Base-by-base conservation (phyloP, 2,797 vertebrate genomes). In the Sebastes oblongus region DNA sequence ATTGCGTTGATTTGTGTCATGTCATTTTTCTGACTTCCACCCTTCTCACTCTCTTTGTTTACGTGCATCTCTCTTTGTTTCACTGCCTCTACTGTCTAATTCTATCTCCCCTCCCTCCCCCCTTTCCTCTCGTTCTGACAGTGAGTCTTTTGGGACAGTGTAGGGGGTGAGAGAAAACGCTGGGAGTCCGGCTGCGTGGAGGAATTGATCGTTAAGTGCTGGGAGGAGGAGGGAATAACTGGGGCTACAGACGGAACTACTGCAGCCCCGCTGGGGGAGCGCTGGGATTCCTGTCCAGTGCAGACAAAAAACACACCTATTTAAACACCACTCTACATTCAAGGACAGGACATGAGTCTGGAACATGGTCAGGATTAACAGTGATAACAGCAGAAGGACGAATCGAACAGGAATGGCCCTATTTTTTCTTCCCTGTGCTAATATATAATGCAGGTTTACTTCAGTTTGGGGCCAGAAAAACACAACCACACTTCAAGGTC, bases 141-240 rank as follows among this genome's bases (percentile, higher is more conserved):
- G 81, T 56, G 50, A 61, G 87, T 82, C 85, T 90, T 79, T 69
- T 32, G 87, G 88, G 88, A 89, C 6, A 32, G 39, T 46, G 77
- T 27, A n/a, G 59, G 22, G 76, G 62, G 50, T 62, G 73, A 78
- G 68, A 42, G 42, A 27, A 39, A 39, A 59, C 60, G 61, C 4
- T 5, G 39, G 24, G 59, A 78, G 62, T 81, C 75, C 14, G 24
- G 75, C 78, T 71, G 79, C 14, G 12, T 56, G 72, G 71, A 87
- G 58, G 79, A 91, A 93, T 94, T 78, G 88, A 96, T 95, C 62
- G 25, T 18, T 68, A 29, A 82, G 82, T 76, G 56, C 54, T 56
- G 74, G 36, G 36, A 75, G 84, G 78, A 80, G 68, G n/a, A 81
- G 76, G 66, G 25, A 83, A 77, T 83, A 66, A 78, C 62, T 32